These are phyloP conservation scores for Ormyrus rosae DNA, from an alignment of 2,888 invertebrate genomes.

Conservation along the genomic window DNA sequence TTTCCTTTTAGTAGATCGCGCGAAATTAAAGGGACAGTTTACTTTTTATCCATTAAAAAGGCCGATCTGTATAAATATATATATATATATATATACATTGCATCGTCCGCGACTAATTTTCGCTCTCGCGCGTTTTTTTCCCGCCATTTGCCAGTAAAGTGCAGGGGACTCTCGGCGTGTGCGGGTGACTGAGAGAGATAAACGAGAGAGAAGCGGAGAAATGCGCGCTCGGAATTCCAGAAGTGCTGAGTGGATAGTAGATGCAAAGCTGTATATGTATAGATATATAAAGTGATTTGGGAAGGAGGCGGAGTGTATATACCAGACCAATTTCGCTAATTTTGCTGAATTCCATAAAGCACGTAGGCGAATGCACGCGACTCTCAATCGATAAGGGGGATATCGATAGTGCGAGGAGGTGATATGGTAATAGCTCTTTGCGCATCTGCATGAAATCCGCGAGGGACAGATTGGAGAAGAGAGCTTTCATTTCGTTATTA, in stretches of 20 bases:
- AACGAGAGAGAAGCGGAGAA: constrained; percentile 23
- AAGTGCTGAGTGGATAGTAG: constrained; percentile 28
- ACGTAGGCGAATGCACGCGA: background rate
- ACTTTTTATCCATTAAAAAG: too few species aligned
- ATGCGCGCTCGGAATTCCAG: constrained; percentile 34
- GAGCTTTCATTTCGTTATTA: too few species aligned
- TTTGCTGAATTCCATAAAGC: constrained; percentile 58
- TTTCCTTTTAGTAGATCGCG: too few species aligned
- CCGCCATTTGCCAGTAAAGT: background rate
- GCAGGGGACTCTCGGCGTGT: background rate
- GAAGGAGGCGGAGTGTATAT: background rate
- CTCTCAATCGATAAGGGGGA: constrained; percentile 9
- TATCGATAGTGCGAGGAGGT: constrained; percentile 20
- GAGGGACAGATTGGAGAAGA: too few species aligned
- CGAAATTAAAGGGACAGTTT: too few species aligned
- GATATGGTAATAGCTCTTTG: constrained; percentile 27
- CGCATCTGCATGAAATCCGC: too few species aligned
- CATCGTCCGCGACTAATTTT: too few species aligned
- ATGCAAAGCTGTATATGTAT: background rate
- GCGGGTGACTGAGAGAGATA: constrained; percentile 26
- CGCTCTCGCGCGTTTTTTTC: background rate
- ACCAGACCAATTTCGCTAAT: constrained; percentile 58
- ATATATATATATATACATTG: too few species aligned
- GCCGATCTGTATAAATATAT: too few species aligned
- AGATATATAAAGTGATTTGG: background rate